A percentile compares a stretch with the other conserved stretches of the same genome.
phyloP scores from a whole-genome alignment of 2,113 vertebrate species.

The Hylia prasina region DNA sequence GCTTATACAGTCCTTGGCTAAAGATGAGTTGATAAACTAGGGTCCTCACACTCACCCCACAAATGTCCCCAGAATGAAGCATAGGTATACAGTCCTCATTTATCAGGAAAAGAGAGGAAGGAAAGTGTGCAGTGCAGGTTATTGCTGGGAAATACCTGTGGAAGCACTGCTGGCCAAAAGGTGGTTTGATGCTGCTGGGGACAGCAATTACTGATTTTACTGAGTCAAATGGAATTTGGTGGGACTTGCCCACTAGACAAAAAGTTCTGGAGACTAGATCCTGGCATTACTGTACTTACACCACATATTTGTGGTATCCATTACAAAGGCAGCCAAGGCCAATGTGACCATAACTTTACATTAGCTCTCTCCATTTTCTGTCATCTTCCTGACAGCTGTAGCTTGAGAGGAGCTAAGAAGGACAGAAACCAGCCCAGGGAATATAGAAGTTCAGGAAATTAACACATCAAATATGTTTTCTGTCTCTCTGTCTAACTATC shows the following conservation, averaged over 20 bases:
- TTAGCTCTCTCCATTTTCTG: not conserved
- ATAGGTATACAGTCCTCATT: not conserved
- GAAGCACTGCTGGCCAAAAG: not conserved
- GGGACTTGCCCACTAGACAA: not conserved
- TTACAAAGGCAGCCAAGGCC: not conserved
- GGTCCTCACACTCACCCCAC: accelerated
- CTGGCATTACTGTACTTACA: not conserved
- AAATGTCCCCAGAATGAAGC: not conserved
- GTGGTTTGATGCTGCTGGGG: not conserved
- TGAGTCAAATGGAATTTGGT: not conserved
- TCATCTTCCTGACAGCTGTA: not conserved
- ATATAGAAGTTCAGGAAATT: not conserved
- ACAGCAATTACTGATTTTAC: not conserved
- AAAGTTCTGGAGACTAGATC: not conserved
- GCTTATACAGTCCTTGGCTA: not conserved
- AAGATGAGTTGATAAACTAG: not conserved
- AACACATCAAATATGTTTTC: not conserved
- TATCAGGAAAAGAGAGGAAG: not conserved
- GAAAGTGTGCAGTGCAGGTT: not conserved
- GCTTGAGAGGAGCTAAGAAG: not conserved
- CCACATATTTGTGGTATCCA: not conserved
- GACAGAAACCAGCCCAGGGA: not conserved
- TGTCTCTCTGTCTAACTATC: accelerated
- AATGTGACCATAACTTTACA: not conserved
- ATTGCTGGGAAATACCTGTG: not conserved